Percentiles rank a stretch among this genome's conserved stretches.
phyloP scores from a whole-genome alignment of 2,797 vertebrate genomes.

The Urosaurus nigricauda region DNA sequence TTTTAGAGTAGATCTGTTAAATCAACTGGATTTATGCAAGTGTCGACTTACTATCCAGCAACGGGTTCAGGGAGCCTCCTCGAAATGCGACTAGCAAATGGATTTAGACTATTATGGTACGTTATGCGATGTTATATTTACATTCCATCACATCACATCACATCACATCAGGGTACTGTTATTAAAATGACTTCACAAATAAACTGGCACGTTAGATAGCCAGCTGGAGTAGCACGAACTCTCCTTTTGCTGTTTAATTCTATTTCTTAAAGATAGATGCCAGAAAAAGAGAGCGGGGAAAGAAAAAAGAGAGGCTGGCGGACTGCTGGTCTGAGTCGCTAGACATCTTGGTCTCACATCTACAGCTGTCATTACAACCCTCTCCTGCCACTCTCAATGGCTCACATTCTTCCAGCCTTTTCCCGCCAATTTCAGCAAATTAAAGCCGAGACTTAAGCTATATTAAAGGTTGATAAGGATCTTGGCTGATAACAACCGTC shows the following conservation, averaged over 20 bases:
- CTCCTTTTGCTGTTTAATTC: neutral
- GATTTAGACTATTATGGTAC: no score
- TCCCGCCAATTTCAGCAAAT: conserved; percentile 43
- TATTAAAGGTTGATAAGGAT: conserved; percentile 51
- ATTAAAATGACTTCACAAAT: neutral
- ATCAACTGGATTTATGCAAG: no score
- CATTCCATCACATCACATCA: no score
- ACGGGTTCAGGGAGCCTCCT: no score
- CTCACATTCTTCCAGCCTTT: conserved; percentile 55
- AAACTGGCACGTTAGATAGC: no score
- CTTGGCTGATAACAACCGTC: conserved; percentile 16
- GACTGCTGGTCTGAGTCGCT: neutral
- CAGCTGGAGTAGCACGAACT: neutral
- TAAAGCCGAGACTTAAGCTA: conserved; percentile 40
- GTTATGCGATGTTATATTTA: no score
- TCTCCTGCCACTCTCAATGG: conserved; percentile 40
- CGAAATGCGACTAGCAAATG: no score
- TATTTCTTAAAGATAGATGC: neutral
- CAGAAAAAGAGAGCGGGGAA: neutral
- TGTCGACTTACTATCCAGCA: no score
- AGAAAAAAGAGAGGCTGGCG: neutral
- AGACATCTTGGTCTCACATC: conserved; percentile 61
- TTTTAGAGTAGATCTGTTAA: no score
- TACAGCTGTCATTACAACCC: conserved; percentile 22
- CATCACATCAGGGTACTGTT: no score